These are phyloP conservation scores for Pipistrellus pipistrellus DNA, from an alignment of 2,797 vertebrate genomes.

Conservation along the genomic window DNA sequence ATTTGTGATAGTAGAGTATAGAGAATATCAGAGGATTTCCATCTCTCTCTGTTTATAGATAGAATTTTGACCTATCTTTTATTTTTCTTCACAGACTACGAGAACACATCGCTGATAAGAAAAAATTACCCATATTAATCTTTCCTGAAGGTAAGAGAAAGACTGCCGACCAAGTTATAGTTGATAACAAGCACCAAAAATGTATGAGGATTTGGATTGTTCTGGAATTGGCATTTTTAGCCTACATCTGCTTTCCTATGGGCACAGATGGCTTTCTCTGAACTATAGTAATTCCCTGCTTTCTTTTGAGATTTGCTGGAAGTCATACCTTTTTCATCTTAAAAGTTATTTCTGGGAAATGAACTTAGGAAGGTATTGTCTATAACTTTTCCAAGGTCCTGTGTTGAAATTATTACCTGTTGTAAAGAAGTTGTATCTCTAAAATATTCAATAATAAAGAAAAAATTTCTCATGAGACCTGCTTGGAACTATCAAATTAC, in stretches of 20 bases:
- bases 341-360: slow-evolving; percentile 4
- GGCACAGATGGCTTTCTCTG: background rate
- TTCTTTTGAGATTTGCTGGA: slow-evolving; percentile 20
- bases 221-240: background rate
- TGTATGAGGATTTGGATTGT: background rate
- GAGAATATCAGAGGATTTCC: background rate
- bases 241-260: background rate
- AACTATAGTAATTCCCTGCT: background rate
- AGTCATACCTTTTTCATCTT: background rate
- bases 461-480: slow-evolving; percentile 14
- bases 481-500: background rate
- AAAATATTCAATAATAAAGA: background rate
- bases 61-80: slow-evolving; percentile 53
- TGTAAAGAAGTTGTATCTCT: background rate
- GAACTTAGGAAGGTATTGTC: background rate
- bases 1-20: background rate
- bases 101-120: slow-evolving; percentile 93
- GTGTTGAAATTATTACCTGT: background rate
- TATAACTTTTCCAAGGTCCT: background rate
- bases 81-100: slow-evolving; percentile 90
- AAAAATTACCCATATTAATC: slow-evolving; percentile 97
- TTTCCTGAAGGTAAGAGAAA: slow-evolving; percentile 95
- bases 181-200: background rate
- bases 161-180: background rate
- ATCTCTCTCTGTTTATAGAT: background rate